phyloP scores from a whole-genome alignment of 2,888 invertebrate genomes.

The Colostygia pectinataria region DNA sequence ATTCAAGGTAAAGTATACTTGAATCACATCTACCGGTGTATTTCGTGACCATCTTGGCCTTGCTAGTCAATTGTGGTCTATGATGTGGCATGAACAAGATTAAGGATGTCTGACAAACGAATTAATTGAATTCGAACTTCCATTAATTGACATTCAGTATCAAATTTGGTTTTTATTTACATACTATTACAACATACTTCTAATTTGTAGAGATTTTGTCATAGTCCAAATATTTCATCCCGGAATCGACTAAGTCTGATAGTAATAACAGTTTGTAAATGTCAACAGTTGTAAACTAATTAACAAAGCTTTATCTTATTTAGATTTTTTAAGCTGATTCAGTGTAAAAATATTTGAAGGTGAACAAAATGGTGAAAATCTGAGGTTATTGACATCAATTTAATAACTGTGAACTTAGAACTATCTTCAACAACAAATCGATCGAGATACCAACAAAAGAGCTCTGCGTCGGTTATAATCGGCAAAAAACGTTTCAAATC shows the following conservation, averaged over 20 bases:
- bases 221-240: no score
- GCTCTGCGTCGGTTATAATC: slow-evolving; percentile 10
- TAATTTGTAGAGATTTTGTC: no score
- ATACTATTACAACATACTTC: no score
- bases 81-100: slow-evolving; percentile 31
- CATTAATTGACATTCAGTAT: slow-evolving; percentile 20
- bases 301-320: no score
- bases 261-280: no score
- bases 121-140: slow-evolving; percentile 32
- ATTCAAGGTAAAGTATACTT: slow-evolving; percentile 1
- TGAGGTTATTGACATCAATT: neutral
- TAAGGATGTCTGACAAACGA: slow-evolving; percentile 53
- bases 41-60: slow-evolving; percentile 59
- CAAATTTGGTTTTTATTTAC: neutral
- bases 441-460: slow-evolving; percentile 15
- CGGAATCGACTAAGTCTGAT: no score
- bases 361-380: neutral
- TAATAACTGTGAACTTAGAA: neutral
- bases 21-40: slow-evolving; percentile 17
- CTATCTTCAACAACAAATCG: slow-evolving; percentile 8
- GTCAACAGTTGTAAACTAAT: no score
- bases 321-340: no score
- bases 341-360: no score
- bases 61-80: slow-evolving; percentile 36
- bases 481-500: slow-evolving; percentile 23